Evolutionary conservation across 2,113 vertebrate species (phyloP), one percentile per base, ranked within the genome.

Genomic region (Aphelocoma coerulescens): DNA sequence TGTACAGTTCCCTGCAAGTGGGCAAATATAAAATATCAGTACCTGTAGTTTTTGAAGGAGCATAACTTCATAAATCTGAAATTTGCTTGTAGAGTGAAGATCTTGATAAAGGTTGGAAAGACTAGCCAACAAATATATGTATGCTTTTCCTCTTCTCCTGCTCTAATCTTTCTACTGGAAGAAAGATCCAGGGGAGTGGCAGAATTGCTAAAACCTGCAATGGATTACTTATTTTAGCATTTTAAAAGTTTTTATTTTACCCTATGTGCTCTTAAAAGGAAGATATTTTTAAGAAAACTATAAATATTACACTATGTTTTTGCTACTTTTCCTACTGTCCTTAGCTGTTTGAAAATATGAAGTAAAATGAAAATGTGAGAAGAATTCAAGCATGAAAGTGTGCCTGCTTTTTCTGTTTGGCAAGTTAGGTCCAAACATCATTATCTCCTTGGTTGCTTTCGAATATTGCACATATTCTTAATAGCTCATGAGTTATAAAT

Each of bases 21-120:
- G 22, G 23, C 5, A 87, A 93, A 91, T 63, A 92, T 26, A 87
- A 92, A 93, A 91, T 88, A 86, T 48, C 52, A 63, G 16, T 75
- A 92, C 39, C 43, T 74, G 11, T 48, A 59, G 73, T 74, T 80
- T 81, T 30, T 63, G 33, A 84, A 89, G 68, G 17, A 81, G 12
- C 13, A 75, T 59, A 72, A 78, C 65, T 91, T 86, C 44, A 78
- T 68, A 92, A 95, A 91, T 95, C 61, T 89, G 46, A 87, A 81
- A 89, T 84, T 32, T 90, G 10, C 19, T 88, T 80, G 33, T 32
- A 63, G 43, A 74, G 8, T 35, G n/a, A 63, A 92, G 57, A 48
- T 82, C 24, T 63, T 68, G 48, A 78, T 55, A 89, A 80, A 71
- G 0, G 6, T 20, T 93, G 52, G 7, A 51, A 84, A 54, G 39